Base-by-base conservation (phyloP, 2,113 vertebrate genomes). In the Syngnathus typhle region DNA sequence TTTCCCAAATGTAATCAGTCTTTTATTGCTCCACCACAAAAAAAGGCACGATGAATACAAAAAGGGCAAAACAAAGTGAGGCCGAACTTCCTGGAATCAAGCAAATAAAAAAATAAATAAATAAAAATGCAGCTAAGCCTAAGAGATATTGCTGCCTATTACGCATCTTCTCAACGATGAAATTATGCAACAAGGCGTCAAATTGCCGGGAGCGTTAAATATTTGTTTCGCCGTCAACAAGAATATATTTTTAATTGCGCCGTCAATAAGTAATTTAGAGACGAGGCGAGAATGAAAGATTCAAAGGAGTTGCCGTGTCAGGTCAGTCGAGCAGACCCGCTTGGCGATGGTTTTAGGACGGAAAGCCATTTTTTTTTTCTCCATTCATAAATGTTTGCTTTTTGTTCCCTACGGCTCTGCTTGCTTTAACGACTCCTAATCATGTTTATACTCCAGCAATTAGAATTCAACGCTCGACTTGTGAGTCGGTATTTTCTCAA, bases 301-400 rank as follows among this genome's bases (percentile, higher is more conserved):
- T 5, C 5, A 67, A 44, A 41, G 19, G 32, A 47, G n/a, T 2
- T 54, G 16, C 46, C 19, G 5, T 16, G 52, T 41, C 10, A 60
- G 67, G 73, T 76, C 76, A 74, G 56, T 19, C 32, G 47, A 70
- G 74, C 59, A 80, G 52, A 60, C 19, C 61, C 76, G 41, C 68
- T 27, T 41, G 18, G 0, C 62, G 38, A 32, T 32, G 27, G 27
- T 32, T 32, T 32, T 3, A 32, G 27, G 27, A 32, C 27, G 3
- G 27, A 32, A 32, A 32, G 27, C 27, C 27, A 32, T 32, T 32
- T 32, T 32, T 32, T 32, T 32, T 32, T 32, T 32, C 27, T 32
- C 27, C 27, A 32, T 32, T 32, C 27, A 32, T 47, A 6, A 18
- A 23, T 2, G 18, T 55, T 21, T 27, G 27, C 3, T 11, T 23